Percentiles rank a stretch among this genome's conserved stretches.
Evolutionary conservation across 2,888 invertebrate species (phyloP).

Genomic region (Beris morrisii): DNA sequence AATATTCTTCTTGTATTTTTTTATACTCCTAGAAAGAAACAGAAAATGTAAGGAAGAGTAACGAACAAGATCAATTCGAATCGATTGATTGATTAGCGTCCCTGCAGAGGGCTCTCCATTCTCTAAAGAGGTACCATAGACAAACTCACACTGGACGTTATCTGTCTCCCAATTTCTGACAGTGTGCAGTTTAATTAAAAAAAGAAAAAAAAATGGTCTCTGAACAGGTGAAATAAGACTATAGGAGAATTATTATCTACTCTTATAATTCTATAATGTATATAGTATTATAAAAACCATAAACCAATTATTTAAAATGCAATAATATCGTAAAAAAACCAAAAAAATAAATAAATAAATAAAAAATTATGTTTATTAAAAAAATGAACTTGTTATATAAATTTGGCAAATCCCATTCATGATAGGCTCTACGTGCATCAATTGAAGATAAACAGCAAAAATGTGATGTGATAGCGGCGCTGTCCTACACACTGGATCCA

Average conservation of each 20-base stretch:
- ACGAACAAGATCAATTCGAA: too few species aligned
- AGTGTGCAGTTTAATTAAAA: too few species aligned
- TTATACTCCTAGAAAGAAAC: too few species aligned
- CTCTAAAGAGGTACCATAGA: too few species aligned
- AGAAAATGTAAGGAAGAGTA: too few species aligned
- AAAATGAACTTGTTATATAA: slow-evolving; percentile 23
- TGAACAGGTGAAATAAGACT: too few species aligned
- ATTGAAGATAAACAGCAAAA: slow-evolving; percentile 69
- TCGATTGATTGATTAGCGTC: too few species aligned
- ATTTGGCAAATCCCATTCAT: slow-evolving; percentile 54
- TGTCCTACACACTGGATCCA: slow-evolving; percentile 76
- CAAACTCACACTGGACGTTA: too few species aligned
- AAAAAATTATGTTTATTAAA: slow-evolving; percentile 20
- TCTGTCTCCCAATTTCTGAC: too few species aligned
- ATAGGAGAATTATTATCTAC: not conserved
- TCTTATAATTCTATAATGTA: slow-evolving; percentile 21
- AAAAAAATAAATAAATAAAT: slow-evolving; percentile 14
- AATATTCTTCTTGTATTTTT: too few species aligned
- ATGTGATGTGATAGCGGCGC: slow-evolving; percentile 71
- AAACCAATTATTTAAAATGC: slow-evolving; percentile 12
- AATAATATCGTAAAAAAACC: slow-evolving; percentile 4
- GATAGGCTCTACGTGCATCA: slow-evolving; percentile 67
- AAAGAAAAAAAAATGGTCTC: too few species aligned
- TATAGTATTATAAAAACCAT: slow-evolving; percentile 32
- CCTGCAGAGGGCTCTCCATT: too few species aligned